Evolutionary conservation across 2,888 invertebrate species (phyloP).

Genomic region (Diadegma fenestrale): DNA sequence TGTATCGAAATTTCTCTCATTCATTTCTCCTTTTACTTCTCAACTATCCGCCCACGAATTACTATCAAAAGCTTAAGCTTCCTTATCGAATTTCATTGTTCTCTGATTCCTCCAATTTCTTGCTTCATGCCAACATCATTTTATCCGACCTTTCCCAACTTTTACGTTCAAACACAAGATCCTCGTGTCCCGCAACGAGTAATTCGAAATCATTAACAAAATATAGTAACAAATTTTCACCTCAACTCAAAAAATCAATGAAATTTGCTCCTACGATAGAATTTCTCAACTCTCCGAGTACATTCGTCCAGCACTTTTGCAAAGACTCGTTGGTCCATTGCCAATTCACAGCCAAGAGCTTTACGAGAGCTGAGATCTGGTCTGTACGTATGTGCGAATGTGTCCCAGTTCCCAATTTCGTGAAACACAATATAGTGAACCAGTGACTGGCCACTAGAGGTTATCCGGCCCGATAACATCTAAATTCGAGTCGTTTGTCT

Average conservation of each 20-base stretch:
- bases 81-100: conserved; percentile 48
- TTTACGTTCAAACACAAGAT: background rate
- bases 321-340: conserved; percentile 1
- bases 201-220: background rate
- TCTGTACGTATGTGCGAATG: conserved; percentile 7
- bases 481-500: conserved; percentile 63
- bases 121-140: background rate
- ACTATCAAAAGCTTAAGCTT: conserved; percentile 50
- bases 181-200: background rate
- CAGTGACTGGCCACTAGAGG: conserved; percentile 54
- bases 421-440: conserved; percentile 30
- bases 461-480: conserved; percentile 58
- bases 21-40: conserved; percentile 28
- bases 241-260: background rate
- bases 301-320: background rate
- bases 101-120: conserved; percentile 39
- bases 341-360: conserved; percentile 19
- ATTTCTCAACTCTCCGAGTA: background rate
- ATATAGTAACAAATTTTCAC: background rate
- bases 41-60: conserved; percentile 1
- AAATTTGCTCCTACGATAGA: background rate
- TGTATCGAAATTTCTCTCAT: conserved; percentile 63
- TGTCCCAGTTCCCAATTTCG: conserved; percentile 49
- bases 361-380: background rate
- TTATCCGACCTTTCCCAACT: background rate